Percentiles rank a stretch among this genome's conserved stretches.
These are phyloP conservation scores for Typhlichthys eigenmanni DNA, from an alignment of 2,797 vertebrate genomes.

Conservation along the genomic window DNA sequence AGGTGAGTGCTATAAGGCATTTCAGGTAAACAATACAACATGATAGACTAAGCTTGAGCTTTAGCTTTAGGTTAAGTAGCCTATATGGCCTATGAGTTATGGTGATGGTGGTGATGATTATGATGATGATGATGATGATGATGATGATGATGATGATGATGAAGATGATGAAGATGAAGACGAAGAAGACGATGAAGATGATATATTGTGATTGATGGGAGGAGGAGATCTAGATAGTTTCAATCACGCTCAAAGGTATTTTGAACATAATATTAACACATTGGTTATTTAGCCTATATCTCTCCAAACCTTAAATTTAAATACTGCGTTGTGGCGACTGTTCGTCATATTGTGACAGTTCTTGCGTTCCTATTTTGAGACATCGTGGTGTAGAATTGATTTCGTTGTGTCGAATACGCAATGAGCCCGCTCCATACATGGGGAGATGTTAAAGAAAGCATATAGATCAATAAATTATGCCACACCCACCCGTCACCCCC, in stretches of 20 bases:
- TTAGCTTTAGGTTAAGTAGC: not conserved
- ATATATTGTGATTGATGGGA: not conserved
- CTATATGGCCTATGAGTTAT: no score
- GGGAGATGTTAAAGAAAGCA: slow-evolving; percentile 65
- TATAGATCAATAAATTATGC: slow-evolving; percentile 76
- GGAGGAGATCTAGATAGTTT: not conserved
- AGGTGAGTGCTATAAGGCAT: not conserved
- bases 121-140: not conserved
- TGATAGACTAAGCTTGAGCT: not conserved
- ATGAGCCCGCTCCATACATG: slow-evolving; percentile 32
- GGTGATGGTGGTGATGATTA: not conserved
- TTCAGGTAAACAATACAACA: not conserved
- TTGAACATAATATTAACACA: no score
- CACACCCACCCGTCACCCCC: slow-evolving; percentile 14
- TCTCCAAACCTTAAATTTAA: slow-evolving; percentile 43
- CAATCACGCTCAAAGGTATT: no score
- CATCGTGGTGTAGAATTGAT: slow-evolving; percentile 43
- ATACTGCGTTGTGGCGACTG: slow-evolving; percentile 49
- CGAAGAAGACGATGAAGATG: slow-evolving; percentile 13
- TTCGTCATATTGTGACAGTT: slow-evolving; percentile 70
- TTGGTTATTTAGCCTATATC: not conserved
- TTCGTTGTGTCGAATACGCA: slow-evolving; percentile 26
- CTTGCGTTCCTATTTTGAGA: slow-evolving; percentile 49
- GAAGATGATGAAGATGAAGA: not conserved
- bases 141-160: not conserved